phyloP scores from a whole-genome alignment of 2,888 invertebrate genomes.

The Actias luna region DNA sequence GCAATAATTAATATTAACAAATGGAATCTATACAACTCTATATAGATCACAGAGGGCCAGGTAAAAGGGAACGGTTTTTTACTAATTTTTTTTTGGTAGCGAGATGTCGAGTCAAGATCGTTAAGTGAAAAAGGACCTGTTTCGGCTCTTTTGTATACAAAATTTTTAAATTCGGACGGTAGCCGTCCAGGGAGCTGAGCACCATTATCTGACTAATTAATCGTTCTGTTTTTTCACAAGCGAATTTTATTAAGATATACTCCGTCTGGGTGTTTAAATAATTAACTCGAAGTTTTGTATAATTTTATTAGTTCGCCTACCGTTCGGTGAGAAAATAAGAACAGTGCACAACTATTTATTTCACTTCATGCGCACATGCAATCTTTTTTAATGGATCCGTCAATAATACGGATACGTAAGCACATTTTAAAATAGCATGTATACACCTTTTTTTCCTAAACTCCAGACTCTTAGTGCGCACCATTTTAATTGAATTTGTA shows the following conservation, averaged over 20 bases:
- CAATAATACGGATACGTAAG: too few species aligned
- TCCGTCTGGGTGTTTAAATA: background rate
- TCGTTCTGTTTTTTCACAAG: conserved; percentile 41
- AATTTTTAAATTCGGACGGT: conserved; percentile 56
- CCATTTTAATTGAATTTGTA: too few species aligned
- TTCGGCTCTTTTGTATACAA: conserved; percentile 69
- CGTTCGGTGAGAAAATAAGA: background rate
- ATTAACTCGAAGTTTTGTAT: conserved; percentile 7
- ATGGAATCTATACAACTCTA: conserved; percentile 49
- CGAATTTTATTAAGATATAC: conserved; percentile 28
- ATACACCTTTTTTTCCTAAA: too few species aligned
- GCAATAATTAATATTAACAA: too few species aligned
- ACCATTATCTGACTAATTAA: conserved; percentile 73
- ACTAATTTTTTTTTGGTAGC: conserved; percentile 71
- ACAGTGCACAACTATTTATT: background rate
- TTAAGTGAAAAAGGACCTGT: conserved; percentile 73
- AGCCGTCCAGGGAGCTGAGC: conserved; percentile 51
- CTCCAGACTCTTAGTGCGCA: too few species aligned
- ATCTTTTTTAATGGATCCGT: background rate
- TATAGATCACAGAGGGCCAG: conserved; percentile 49
- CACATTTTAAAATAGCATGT: too few species aligned
- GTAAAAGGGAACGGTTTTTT: conserved; percentile 60
- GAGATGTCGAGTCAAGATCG: conserved; percentile 52
- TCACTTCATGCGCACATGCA: background rate
- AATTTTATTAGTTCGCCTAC: conserved; percentile 7